phyloP scores from a whole-genome alignment of 2,113 vertebrate species.

The Rhinichthys klamathensis region DNA sequence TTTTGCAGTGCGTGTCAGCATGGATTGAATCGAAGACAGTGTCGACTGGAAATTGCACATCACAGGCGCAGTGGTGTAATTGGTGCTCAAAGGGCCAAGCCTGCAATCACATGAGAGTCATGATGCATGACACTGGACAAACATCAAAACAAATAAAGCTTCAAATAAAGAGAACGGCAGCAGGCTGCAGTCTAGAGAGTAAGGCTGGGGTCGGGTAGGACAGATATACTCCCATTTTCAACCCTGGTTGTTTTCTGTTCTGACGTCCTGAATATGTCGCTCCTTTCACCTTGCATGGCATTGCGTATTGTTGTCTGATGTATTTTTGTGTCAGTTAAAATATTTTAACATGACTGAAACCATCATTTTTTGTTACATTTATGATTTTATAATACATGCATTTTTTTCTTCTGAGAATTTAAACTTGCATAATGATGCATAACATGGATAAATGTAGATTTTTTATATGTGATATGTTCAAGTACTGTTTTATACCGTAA shows the following conservation, averaged over 20 bases:
- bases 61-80: conserved; percentile 65
- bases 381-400: background rate
- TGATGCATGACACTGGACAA: conserved; percentile 65
- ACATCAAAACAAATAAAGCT: conserved; percentile 35
- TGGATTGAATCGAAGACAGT: conserved; percentile 56
- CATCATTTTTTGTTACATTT: conserved; percentile 25
- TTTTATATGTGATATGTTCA: background rate
- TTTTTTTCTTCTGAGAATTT: background rate
- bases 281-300: conserved; percentile 54
- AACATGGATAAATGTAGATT: background rate
- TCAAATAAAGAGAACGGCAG: conserved; percentile 19
- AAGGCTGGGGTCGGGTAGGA: conserved; percentile 41
- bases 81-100: conserved; percentile 69
- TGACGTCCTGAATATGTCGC: conserved; percentile 10
- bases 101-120: conserved; percentile 80
- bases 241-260: conserved; percentile 28
- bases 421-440: background rate
- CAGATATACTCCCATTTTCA: conserved; percentile 7
- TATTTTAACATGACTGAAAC: conserved; percentile 23
- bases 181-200: conserved; percentile 6
- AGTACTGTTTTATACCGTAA: background rate
- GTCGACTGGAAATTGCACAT: conserved; percentile 64
- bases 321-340: conserved; percentile 30
- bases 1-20: conserved; percentile 53
- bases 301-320: conserved; percentile 38